Evolutionary conservation across 2,113 vertebrate species (phyloP).

Genomic region (Cynoglossus semilaevis): DNA sequence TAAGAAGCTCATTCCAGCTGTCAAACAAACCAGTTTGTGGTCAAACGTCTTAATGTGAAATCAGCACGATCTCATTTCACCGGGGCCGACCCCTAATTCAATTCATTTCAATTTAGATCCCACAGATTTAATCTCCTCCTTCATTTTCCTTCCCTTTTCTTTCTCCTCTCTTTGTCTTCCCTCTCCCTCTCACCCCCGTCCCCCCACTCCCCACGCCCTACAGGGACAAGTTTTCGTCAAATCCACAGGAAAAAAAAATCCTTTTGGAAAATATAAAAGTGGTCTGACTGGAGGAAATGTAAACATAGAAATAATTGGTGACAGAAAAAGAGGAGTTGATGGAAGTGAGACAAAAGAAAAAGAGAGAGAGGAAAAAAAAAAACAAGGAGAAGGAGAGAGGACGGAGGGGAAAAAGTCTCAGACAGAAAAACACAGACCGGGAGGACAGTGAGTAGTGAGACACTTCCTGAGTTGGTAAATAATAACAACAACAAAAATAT

Average conservation of each 20-base stretch:
- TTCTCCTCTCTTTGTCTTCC: neutral
- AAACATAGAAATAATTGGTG: conserved; percentile 41
- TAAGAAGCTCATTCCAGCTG: conserved; percentile 41
- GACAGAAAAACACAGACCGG: neutral
- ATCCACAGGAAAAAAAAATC: conserved; percentile 44
- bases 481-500: no score
- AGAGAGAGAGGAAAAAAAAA: neutral
- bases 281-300: conserved; percentile 47
- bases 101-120: conserved; percentile 52
- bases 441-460: neutral
- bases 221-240: conserved; percentile 42
- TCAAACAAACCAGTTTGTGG: conserved; percentile 49
- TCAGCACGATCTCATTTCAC: conserved; percentile 56
- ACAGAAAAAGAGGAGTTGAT: conserved; percentile 10
- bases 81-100: conserved; percentile 51
- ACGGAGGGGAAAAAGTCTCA: neutral
- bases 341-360: neutral
- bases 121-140: conserved; percentile 42
- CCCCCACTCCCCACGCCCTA: conserved; percentile 22
- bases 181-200: conserved; percentile 15
- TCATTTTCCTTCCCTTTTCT: conserved; percentile 1
- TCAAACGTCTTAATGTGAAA: conserved; percentile 57
- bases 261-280: conserved; percentile 52
- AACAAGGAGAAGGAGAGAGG: neutral
- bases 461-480: no score